Evolutionary conservation across 1,140 invertebrate genomes (phyloP), one percentile per base, ranked within the genome.

Genomic region (Drosophila sproati): DNA sequence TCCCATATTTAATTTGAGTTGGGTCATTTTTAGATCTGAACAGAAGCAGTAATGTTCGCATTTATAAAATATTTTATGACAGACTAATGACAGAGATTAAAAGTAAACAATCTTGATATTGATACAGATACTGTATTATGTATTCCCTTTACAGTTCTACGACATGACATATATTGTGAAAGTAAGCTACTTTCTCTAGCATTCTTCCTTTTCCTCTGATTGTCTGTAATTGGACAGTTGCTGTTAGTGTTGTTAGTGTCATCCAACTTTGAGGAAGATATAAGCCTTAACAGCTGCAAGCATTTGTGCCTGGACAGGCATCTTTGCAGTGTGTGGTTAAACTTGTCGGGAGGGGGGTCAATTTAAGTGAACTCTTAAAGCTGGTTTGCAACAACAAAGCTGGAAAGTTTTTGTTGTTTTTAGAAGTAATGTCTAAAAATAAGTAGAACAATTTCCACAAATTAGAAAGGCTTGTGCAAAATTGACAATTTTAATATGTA

Each of bases 261-360:
- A 61, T 61, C 57, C 28, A 31, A 48, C 55, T 50, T 43, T 62
- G 57, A 37, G 43, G 35, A 57, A 72, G 31, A 51, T 57, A 45
- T 67, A 59, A 60, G 8, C 70, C 63, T 20, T 55, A 73, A 48
- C 63, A 73, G 70, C 70, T 73, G 70, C 20, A 39, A 20, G 35
- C 70, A 67, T 20, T 73, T 66, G 51, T 29, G 52, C 35, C 50
- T 39, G n/a, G 39, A 48, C 20, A 12, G 56, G 45, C 45, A 55
- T 35, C 29, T 51, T 34, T 41, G 8, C 10, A 3, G 2, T 41
- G 8, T 41, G 39, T 41, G 39, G 8, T n/a, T 1, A 10, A 10
- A 6, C 39, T 10, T 3, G 10, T 47, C 10, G 45, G 12, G 32
- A 4, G 7, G 43, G 12, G 5, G 2, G 2, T 45, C 41, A 34